These are phyloP conservation scores for Rachycentron canadum DNA, from an alignment of 2,797 vertebrate species.

Conservation along the genomic window DNA sequence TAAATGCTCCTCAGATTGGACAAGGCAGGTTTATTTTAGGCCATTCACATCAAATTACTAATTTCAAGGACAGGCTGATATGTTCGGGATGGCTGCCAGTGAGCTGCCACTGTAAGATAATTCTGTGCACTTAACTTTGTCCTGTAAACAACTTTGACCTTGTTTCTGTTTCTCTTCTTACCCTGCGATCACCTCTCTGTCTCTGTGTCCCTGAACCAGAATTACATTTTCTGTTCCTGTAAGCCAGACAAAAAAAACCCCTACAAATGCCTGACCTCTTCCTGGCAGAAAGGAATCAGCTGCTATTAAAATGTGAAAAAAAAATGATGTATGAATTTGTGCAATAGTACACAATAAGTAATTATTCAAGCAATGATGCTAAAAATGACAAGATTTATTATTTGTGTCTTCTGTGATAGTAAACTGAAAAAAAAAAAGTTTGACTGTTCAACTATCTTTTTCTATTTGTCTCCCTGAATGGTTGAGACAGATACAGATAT, in stretches of 20 bases:
- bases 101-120: constrained; percentile 25
- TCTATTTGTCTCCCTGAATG: too few relatives aligned
- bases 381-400: not conserved
- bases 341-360: not conserved
- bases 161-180: not conserved
- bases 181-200: not conserved
- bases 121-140: constrained; percentile 32
- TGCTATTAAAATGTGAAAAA: not conserved
- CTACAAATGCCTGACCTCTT: constrained; percentile 10
- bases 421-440: too few relatives aligned
- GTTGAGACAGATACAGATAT: not conserved
- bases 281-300: constrained; percentile 48
- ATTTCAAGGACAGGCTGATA: constrained; percentile 7
- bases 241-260: constrained; percentile 23
- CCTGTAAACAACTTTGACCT: constrained; percentile 28
- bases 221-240: not conserved
- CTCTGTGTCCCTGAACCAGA: constrained; percentile 9
- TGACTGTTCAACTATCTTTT: too few relatives aligned
- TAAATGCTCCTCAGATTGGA: constrained; percentile 33
- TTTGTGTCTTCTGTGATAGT: not conserved
- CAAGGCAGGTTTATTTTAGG: constrained; percentile 10
- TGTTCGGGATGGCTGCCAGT: constrained; percentile 1
- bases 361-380: not conserved
- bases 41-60: constrained; percentile 12
- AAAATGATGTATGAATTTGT: not conserved